A percentile compares a stretch with the other conserved stretches of the same genome.
These are phyloP conservation scores for Corapipo altera DNA, from an alignment of 2,113 vertebrate species.

Conservation along the genomic window DNA sequence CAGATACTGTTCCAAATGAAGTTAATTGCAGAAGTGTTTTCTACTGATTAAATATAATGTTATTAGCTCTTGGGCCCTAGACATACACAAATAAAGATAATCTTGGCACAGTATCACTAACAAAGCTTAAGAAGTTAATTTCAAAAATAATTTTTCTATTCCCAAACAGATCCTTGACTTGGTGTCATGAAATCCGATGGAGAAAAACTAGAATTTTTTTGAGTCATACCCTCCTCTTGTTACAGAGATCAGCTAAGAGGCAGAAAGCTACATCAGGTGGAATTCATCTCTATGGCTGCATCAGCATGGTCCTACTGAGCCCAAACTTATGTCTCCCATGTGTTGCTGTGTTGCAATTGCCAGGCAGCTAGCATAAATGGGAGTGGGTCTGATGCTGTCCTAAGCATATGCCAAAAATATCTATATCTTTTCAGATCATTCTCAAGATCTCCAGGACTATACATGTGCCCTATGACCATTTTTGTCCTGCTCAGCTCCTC, in stretches of 20 bases:
- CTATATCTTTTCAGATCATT: neutral
- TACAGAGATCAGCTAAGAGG: neutral
- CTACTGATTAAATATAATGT: neutral
- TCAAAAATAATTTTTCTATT: neutral
- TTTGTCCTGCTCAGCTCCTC: neutral
- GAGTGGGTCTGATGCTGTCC: neutral
- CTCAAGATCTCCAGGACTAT: neutral
- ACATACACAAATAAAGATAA: neutral
- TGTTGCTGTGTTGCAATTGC: neutral
- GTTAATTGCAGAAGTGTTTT: neutral
- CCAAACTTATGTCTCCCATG: accelerated
- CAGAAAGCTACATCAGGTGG: neutral
- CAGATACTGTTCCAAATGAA: neutral
- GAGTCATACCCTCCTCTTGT: neutral
- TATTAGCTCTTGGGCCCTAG: neutral
- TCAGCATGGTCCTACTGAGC: neutral
- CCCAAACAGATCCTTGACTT: neutral
- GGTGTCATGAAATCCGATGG: neutral
- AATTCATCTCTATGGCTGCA: neutral
- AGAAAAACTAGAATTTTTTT: neutral
- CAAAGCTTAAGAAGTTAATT: neutral
- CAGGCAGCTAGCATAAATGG: neutral
- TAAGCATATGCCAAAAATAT: neutral
- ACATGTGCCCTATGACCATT: accelerated
- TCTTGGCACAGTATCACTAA: neutral